Evolutionary conservation across 2,888 invertebrate genomes (phyloP).

Genomic region (Synergus umbraculus): DNA sequence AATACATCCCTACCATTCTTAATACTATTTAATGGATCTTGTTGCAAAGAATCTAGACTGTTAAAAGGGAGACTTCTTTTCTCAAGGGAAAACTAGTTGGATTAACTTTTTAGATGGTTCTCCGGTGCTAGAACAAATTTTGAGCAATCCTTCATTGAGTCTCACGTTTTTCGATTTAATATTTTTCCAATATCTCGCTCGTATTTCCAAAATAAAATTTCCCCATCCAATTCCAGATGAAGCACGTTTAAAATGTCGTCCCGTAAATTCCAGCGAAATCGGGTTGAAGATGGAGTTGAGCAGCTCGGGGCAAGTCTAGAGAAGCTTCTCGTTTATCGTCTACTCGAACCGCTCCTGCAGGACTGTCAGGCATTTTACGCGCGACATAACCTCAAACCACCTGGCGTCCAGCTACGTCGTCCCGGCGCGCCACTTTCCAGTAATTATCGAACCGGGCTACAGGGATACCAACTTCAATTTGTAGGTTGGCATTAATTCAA

Average conservation of each 20-base stretch:
- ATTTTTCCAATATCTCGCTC: not conserved
- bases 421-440: constrained; percentile 68
- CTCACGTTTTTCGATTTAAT: no score
- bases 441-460: constrained; percentile 67
- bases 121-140: not conserved
- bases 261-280: constrained; percentile 8
- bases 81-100: not conserved
- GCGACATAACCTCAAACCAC: constrained; percentile 46
- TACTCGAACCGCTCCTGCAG: constrained; percentile 43
- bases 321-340: constrained; percentile 35
- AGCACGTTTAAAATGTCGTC: constrained; percentile 5
- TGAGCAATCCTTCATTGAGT: no score
- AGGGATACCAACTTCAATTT: constrained; percentile 70
- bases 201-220: not conserved
- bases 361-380: constrained; percentile 53
- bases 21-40: not conserved
- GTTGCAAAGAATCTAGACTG: not conserved
- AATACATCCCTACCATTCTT: not conserved
- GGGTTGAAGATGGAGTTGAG: constrained; percentile 8
- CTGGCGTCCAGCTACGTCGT: constrained; percentile 45
- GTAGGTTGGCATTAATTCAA: constrained; percentile 74
- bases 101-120: not conserved
- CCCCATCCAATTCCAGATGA: not conserved
- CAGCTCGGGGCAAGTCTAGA: constrained; percentile 8
- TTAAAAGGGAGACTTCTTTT: not conserved